Conservation (phyloP, 2,797 vertebrate species). For the Masticophis lateralis region DNA sequence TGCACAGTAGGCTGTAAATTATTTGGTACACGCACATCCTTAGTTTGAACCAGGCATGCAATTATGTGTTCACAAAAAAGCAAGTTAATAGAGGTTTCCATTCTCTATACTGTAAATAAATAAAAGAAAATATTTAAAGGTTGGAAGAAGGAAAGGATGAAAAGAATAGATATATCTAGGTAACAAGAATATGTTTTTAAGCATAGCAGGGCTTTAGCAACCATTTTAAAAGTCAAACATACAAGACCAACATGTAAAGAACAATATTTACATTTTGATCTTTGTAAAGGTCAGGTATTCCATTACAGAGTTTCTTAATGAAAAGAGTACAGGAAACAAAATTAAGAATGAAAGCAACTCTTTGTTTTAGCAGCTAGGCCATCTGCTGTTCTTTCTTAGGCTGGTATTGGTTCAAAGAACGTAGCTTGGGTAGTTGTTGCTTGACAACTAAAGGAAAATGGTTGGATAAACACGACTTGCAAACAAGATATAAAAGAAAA, state of each 20-base stretch:
- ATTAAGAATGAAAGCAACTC: slow-evolving; percentile 37
- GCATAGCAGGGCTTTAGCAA: neutral
- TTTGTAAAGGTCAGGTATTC: slow-evolving; percentile 31
- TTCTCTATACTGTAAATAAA: neutral
- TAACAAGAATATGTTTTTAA: slow-evolving; percentile 21
- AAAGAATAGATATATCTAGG: neutral
- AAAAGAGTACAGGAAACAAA: slow-evolving; percentile 29
- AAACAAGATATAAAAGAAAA: slow-evolving; percentile 50
- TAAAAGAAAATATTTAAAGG: neutral
- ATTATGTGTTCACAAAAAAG: neutral
- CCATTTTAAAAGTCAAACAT: slow-evolving; percentile 18
- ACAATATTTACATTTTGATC: slow-evolving; percentile 28
- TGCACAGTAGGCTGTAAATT: neutral
- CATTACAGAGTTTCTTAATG: slow-evolving; percentile 25
- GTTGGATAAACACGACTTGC: slow-evolving; percentile 48
- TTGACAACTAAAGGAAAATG: slow-evolving; percentile 61
- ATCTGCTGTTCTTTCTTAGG: slow-evolving; percentile 46
- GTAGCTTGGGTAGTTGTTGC: slow-evolving; percentile 43
- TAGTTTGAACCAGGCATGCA: neutral
- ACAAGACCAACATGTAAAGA: slow-evolving; percentile 7
- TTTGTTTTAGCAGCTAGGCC: slow-evolving; percentile 35
- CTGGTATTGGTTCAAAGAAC: slow-evolving; percentile 14
- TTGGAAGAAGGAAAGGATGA: neutral
- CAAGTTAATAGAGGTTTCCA: too few relatives aligned
- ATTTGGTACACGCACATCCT: neutral